Percentiles rank a stretch among this genome's conserved stretches.
These are phyloP conservation scores for Anolis apletophallus DNA, from an alignment of 2,797 vertebrate genomes.

Conservation along the genomic window DNA sequence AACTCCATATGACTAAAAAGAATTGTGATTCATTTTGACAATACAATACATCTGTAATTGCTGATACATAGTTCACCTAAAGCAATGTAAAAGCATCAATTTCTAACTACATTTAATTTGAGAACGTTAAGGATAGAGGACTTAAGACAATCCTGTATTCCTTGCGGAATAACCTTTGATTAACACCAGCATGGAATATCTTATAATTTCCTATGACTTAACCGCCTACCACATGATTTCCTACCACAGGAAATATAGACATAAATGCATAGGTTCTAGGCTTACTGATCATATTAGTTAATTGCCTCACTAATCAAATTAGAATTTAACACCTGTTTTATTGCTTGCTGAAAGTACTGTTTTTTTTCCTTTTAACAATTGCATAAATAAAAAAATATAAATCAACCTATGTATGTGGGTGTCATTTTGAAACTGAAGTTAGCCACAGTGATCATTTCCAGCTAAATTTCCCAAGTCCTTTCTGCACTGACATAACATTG, in stretches of 20 bases:
- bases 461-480: neutral
- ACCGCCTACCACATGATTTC: too few relatives aligned
- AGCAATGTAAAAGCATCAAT: neutral
- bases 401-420: neutral
- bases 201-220: too few relatives aligned
- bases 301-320: neutral
- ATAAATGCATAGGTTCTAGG: neutral
- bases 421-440: neutral
- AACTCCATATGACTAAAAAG: neutral
- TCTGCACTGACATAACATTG: neutral
- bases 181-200: neutral
- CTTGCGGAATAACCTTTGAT: neutral
- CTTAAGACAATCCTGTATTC: neutral
- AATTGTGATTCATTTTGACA: neutral
- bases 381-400: constrained; percentile 12
- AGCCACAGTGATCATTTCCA: neutral
- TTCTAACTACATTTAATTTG: neutral
- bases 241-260: neutral
- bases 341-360: neutral
- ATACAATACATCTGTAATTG: neutral
- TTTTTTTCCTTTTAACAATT: neutral
- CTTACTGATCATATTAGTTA: neutral
- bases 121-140: neutral
- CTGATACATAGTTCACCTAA: neutral
- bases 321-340: neutral